Base-by-base conservation (phyloP, 2,888 invertebrate genomes). In the Leptogaster cylindrica region DNA sequence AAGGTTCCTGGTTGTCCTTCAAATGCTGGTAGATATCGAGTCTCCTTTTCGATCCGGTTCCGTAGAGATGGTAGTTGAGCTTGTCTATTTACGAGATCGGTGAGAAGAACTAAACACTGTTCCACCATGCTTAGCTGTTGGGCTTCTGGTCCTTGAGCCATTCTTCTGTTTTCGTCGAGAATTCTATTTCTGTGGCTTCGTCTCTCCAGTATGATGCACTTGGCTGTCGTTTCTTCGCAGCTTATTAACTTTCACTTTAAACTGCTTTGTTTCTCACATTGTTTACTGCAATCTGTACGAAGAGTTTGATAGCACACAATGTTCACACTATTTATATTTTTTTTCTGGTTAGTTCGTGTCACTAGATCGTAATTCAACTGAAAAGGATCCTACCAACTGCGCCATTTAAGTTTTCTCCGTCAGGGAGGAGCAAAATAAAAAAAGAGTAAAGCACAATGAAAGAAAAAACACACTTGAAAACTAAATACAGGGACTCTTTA, bases 181-280 rank as follows among this genome's bases (percentile, higher is more conserved):
- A 4, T 12, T 27, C 27, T 50, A 12, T 50, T 50, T 12, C 25
- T 50, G 7, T 4, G 8, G 2, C 20, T 16, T 16, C 46, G 3
- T 16, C 46, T 46, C 7, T 18, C 46, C 16, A 7, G 14, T 50
- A 8, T 50, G 27, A 8, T 39, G 10, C 12, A n/a, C 12, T 50
- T 16, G 6, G n/a, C 4, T 14, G 18, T 16, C 46, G 46, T 46
- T 16, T 46, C 46, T 46, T 46, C 18, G 18, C 46, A 5, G 46
- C n/a, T 46, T 5, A 46, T 3, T 46, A 46, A 46, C 14, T 46
- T 46, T 46, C n/a, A 18, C n/a, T 16, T 46, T 46, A 16, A 46
- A 16, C 46, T 6, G 20, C 46, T 18, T 7, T 41, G 41, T 41
- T 41, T 41, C 12, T n/a, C n/a, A n/a, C n/a, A n/a, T n/a, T n/a